Percentiles rank a stretch among this genome's conserved stretches.
Evolutionary conservation across 2,113 vertebrate species (phyloP).

Genomic region (Corythornis vintsioides): DNA sequence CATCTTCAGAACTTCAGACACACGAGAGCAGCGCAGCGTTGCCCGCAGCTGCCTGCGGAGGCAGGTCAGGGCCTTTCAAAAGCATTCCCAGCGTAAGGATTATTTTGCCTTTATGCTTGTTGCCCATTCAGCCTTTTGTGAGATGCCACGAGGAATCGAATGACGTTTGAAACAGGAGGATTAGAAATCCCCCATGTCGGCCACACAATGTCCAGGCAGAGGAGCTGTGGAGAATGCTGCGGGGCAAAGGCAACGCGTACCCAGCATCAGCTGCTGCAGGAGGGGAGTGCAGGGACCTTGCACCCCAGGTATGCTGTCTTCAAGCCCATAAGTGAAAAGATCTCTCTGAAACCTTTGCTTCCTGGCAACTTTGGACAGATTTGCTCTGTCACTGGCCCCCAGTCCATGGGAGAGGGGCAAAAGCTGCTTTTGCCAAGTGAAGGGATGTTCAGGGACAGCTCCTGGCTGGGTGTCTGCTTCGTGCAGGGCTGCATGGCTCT

Average conservation of each 20-base stretch:
- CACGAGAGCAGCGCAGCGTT: not conserved
- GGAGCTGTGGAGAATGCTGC: rapidly evolving
- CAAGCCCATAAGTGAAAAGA: not conserved
- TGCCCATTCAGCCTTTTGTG: constrained; percentile 16
- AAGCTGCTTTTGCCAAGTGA: not conserved
- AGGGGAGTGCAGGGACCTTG: not conserved
- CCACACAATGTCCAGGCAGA: rapidly evolving
- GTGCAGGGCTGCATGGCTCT: rapidly evolving
- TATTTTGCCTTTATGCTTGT: constrained; percentile 22
- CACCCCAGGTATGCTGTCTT: not conserved
- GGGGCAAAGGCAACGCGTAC: not conserved
- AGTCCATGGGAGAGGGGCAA: not conserved
- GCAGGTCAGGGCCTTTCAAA: constrained; percentile 6
- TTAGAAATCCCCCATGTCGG: not conserved
- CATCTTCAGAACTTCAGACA: not conserved
- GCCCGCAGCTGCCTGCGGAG: not conserved
- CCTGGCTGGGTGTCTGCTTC: not conserved
- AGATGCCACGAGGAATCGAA: not conserved
- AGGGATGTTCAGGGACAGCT: not conserved
- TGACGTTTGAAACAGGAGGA: not conserved
- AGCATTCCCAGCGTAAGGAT: not conserved
- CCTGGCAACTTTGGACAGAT: not conserved
- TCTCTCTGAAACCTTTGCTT: not conserved
- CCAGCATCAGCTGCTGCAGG: rapidly evolving
- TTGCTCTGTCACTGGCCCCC: not conserved